phyloP scores from a whole-genome alignment of 2,797 vertebrate genomes.

The Cynodonichthys magdalenae region DNA sequence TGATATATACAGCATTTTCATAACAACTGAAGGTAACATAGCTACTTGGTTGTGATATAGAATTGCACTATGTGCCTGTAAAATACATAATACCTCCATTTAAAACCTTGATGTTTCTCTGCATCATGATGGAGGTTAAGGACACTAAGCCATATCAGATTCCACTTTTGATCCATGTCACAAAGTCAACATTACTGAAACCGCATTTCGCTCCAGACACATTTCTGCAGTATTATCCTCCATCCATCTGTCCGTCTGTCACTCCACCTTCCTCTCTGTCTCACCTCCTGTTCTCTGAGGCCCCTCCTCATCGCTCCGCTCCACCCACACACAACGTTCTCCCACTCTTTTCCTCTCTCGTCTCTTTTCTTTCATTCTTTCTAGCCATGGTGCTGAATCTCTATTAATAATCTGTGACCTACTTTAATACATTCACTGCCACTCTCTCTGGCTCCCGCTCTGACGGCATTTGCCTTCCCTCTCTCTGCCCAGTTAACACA shows the following conservation, averaged over 20 bases:
- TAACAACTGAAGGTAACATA: too few species aligned
- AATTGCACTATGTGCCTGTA: too few species aligned
- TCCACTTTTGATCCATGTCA: constrained; percentile 52
- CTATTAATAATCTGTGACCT: constrained; percentile 90
- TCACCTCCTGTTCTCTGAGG: constrained; percentile 61
- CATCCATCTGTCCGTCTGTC: constrained; percentile 72
- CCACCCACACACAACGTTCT: constrained; percentile 46
- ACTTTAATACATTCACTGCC: constrained; percentile 85
- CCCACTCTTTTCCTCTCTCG: constrained; percentile 47
- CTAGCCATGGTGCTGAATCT: constrained; percentile 83
- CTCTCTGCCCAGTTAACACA: constrained; percentile 58
- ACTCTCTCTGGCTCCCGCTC: constrained; percentile 66
- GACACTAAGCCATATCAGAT: constrained; percentile 52
- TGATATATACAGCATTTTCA: too few species aligned
- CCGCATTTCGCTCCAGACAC: constrained; percentile 45
- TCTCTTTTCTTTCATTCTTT: constrained; percentile 68
- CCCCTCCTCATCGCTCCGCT: constrained; percentile 34
- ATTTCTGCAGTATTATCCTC: constrained; percentile 67
- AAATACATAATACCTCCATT: too few species aligned
- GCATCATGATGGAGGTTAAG: constrained; percentile 27
- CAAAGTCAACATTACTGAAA: constrained; percentile 65
- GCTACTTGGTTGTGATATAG: too few species aligned
- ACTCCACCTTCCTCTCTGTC: constrained; percentile 56
- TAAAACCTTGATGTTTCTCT: constrained; percentile 8
- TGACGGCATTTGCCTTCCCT: constrained; percentile 33